These are phyloP conservation scores for Lithobates sylvaticus DNA, from an alignment of 2,797 vertebrate species.

Conservation along the genomic window DNA sequence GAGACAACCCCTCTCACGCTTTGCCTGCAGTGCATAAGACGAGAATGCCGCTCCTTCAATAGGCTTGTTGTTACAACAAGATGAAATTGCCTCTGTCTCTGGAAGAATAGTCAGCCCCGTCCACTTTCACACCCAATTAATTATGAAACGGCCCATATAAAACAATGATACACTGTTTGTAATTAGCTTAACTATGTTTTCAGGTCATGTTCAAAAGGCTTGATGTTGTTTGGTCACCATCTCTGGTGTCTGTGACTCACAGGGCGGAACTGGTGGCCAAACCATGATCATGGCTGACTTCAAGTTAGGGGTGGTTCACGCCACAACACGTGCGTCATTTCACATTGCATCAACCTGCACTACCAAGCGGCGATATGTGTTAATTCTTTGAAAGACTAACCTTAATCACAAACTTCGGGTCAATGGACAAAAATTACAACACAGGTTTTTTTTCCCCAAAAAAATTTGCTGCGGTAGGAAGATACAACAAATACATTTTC, in stretches of 20 bases:
- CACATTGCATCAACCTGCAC: too few relatives aligned
- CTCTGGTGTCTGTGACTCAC: background rate
- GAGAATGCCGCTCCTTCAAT: background rate
- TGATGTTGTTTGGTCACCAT: too few relatives aligned
- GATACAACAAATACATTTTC: too few relatives aligned
- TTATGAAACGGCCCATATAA: constrained; percentile 14
- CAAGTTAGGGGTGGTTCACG: background rate
- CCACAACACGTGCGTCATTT: background rate
- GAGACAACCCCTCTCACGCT: background rate
- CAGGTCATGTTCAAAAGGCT: background rate
- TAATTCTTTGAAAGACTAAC: too few relatives aligned
- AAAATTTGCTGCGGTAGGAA: too few relatives aligned
- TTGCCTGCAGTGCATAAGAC: background rate
- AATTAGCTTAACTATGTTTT: constrained; percentile 11
- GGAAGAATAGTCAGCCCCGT: background rate
- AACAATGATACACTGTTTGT: constrained; percentile 5
- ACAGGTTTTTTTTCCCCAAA: too few relatives aligned
- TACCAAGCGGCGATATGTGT: too few relatives aligned
- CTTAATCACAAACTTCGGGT: too few relatives aligned
- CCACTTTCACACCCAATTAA: constrained; percentile 51
- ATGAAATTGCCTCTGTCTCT: constrained; percentile 16
- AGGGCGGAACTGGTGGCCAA: background rate
- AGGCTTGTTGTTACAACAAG: constrained; percentile 28
- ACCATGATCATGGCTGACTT: background rate
- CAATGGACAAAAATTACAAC: too few relatives aligned